These are phyloP conservation scores for Lepus europaeus DNA, from an alignment of 2,113 vertebrate genomes.

Conservation along the genomic window DNA sequence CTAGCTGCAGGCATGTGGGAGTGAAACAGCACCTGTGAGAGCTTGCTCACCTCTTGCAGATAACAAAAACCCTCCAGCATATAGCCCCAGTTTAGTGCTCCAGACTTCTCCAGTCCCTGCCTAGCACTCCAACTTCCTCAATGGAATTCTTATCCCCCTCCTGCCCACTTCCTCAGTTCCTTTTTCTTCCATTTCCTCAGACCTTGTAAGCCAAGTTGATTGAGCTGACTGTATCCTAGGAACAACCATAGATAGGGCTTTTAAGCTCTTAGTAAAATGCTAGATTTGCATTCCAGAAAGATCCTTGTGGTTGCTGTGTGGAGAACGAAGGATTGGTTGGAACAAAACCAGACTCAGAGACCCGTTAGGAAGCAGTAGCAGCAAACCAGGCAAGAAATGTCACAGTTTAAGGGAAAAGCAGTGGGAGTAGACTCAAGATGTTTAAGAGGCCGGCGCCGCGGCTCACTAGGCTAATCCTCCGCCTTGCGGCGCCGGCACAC, in stretches of 20 bases:
- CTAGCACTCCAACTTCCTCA: neutral
- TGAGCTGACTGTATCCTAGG: neutral
- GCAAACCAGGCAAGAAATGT: neutral
- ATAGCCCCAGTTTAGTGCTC: neutral
- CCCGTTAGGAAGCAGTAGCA: neutral
- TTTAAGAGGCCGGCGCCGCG: too few species aligned
- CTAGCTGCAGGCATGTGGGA: too few species aligned
- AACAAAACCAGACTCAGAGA: neutral
- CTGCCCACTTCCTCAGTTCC: neutral
- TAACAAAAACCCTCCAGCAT: neutral
- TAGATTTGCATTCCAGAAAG: slow-evolving; percentile 14
- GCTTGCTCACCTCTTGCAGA: too few species aligned
- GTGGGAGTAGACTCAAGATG: neutral
- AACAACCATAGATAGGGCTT: neutral
- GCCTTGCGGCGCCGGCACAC: too few species aligned
- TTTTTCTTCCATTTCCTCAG: neutral
- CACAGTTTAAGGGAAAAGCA: neutral
- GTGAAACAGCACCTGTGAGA: too few species aligned
- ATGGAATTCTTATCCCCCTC: neutral
- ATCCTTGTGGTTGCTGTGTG: neutral
- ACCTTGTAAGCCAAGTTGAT: neutral
- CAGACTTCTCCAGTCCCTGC: neutral
- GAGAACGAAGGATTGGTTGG: neutral
- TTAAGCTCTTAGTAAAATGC: neutral
- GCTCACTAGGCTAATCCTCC: too few species aligned